Evolutionary conservation across 1,140 invertebrate species (phyloP), one percentile per base, ranked within the genome.

Genomic region (Rhopalosiphum padi): DNA sequence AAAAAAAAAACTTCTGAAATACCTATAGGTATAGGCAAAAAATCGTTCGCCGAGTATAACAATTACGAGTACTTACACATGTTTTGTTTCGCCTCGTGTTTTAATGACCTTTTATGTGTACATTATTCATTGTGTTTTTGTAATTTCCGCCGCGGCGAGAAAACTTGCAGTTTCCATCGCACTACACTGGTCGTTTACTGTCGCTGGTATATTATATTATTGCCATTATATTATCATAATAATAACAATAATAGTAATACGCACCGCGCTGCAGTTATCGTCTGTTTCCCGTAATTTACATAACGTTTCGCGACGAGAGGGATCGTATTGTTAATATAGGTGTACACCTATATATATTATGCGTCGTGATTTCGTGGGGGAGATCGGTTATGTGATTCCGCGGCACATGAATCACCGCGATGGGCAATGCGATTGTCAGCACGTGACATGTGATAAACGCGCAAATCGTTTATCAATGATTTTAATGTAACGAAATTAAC

Each of bases 241-340:
- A 68, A 68, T 18, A 68, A 41, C 89, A 41, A 25, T 30, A n/a
- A 68, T 48, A 5, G 37, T 68, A 43, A 89, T 89, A 68, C 88
- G 25, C 89, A 68, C 60, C 60, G 6, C 60, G 60, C 30, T 68
- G 60, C 30, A 68, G 37, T 90, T 90, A 90, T 90, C 89, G 25
- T 90, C 55, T 41, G 89, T 68, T 90, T 90, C 89, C 89, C 89
- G 89, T 90, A 43, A 60, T 90, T 90, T 90, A 90, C 53, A 90
- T 90, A 90, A 60, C 53, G 37, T 43, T 90, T 90, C 2, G 37
- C n/a, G 53, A 55, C n/a, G 37, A 55, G 53, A 68, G 60, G 37
- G 25, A n/a, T 37, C 30, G 30, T 4, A 25, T 90, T 68, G 30
- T 48, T 51, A 88, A 51, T 68, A 60, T 68, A 68, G 51, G 37